Percentiles rank a stretch among this genome's conserved stretches.
These are phyloP conservation scores for Delphinapterus leucas DNA, from an alignment of 2,113 vertebrate genomes.

Conservation along the genomic window DNA sequence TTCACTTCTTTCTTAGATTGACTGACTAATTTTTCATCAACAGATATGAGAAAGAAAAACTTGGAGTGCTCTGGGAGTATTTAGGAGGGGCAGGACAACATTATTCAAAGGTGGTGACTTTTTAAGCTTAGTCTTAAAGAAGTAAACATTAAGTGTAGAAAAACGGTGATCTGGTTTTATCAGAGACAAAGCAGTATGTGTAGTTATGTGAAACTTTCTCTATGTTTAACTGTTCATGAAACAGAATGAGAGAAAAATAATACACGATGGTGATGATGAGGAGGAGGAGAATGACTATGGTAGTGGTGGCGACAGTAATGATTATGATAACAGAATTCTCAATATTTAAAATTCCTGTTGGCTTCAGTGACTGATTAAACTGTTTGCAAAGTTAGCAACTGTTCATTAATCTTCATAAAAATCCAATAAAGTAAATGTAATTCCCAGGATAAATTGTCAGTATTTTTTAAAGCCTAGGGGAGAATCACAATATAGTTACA, in stretches of 20 bases:
- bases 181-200: neutral
- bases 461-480: slow-evolving; percentile 49
- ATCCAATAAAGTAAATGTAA: slow-evolving; percentile 55
- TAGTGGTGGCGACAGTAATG: no score
- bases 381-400: neutral
- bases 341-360: neutral
- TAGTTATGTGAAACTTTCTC: neutral
- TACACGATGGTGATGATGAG: neutral
- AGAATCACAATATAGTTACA: slow-evolving; percentile 50
- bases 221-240: neutral
- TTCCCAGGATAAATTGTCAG: slow-evolving; percentile 40
- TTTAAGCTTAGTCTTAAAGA: neutral
- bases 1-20: neutral
- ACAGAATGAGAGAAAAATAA: neutral
- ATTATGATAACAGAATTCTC: neutral
- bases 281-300: no score
- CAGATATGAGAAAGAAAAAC: neutral
- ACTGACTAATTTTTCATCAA: neutral
- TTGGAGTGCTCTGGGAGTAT: neutral
- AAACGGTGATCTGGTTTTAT: neutral
- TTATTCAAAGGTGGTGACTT: neutral
- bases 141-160: neutral
- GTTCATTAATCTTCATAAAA: slow-evolving; percentile 65
- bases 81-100: neutral
- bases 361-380: slow-evolving; percentile 1